Conservation (phyloP, 1,140 invertebrate genomes). For the Pseudobourletiella spinata region DNA sequence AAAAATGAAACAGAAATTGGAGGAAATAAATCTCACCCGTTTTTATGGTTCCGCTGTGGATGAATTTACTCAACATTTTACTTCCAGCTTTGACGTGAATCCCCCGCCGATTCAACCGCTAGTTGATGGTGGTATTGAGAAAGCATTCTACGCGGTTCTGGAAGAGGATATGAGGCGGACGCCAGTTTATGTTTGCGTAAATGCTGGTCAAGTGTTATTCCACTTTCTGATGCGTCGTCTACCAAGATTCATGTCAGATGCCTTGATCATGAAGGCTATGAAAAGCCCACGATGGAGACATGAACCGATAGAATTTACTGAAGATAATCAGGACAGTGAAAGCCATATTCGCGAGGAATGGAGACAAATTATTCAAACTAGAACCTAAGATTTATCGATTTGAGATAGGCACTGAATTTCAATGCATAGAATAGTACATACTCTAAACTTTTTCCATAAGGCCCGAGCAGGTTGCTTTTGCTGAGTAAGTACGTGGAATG, state of each 20-base stretch:
- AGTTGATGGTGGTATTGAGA: not conserved
- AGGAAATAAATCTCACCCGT: not conserved
- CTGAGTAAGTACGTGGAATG: no score
- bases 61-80: not conserved
- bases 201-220: not conserved
- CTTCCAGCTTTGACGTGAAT: slow-evolving; percentile 4
- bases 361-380: no score
- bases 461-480: no score
- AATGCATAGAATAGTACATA: no score
- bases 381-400: no score
- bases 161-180: slow-evolving; percentile 5
- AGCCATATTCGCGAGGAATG: no score
- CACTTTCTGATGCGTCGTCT: slow-evolving; percentile 7
- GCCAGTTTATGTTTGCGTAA: slow-evolving; percentile 14
- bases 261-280: not conserved
- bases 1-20: slow-evolving; percentile 19
- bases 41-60: slow-evolving; percentile 30
- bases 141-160: slow-evolving; percentile 11
- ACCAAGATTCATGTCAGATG: not conserved
- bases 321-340: no score
- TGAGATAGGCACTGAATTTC: no score
- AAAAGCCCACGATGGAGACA: slow-evolving; percentile 5
- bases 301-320: no score
- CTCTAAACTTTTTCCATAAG: no score
- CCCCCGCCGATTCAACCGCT: not conserved